These are phyloP conservation scores for Nasonia longicornis DNA, from an alignment of 1,140 invertebrate species.

Conservation along the genomic window DNA sequence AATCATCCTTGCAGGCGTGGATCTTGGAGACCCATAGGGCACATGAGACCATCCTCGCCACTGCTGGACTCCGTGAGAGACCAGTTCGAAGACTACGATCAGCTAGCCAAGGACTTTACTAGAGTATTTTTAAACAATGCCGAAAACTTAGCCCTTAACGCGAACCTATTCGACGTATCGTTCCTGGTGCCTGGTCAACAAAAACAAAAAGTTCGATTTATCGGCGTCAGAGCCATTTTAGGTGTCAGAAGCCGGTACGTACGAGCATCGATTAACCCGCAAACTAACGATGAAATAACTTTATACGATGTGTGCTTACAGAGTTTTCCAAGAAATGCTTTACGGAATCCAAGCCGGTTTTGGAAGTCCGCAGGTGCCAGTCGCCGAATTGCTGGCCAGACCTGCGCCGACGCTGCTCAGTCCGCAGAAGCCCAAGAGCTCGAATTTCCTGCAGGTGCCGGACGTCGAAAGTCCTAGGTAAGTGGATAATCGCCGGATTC, in stretches of 20 bases:
- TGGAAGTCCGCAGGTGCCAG: constrained; percentile 92
- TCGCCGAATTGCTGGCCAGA: constrained; percentile 86
- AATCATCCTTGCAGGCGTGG: constrained; percentile 71
- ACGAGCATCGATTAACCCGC: too few species aligned
- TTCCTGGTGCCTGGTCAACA: constrained; percentile 89
- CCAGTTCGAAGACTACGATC: constrained; percentile 94
- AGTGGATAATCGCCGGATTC: constrained; percentile 36
- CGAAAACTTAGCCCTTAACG: constrained; percentile 77
- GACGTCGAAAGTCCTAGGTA: constrained; percentile 77
- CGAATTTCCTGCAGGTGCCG: constrained; percentile 90
- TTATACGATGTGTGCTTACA: constrained; percentile 47
- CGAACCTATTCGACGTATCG: constrained; percentile 89
- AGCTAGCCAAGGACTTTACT: constrained; percentile 92
- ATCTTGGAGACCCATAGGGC: constrained; percentile 94
- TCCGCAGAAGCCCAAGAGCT: constrained; percentile 89
- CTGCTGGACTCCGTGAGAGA: constrained; percentile 91
- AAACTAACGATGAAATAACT: too few species aligned
- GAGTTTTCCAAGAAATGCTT: constrained; percentile 92
- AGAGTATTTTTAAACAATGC: constrained; percentile 87
- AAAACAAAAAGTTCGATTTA: constrained; percentile 90
- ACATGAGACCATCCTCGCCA: constrained; percentile 93
- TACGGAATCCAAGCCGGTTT: constrained; percentile 94
- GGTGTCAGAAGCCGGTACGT: constrained; percentile 87
- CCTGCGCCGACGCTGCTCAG: constrained; percentile 87
- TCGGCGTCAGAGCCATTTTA: constrained; percentile 90